These are phyloP conservation scores for Chaetops frenatus DNA, from an alignment of 2,113 vertebrate genomes.

Conservation along the genomic window DNA sequence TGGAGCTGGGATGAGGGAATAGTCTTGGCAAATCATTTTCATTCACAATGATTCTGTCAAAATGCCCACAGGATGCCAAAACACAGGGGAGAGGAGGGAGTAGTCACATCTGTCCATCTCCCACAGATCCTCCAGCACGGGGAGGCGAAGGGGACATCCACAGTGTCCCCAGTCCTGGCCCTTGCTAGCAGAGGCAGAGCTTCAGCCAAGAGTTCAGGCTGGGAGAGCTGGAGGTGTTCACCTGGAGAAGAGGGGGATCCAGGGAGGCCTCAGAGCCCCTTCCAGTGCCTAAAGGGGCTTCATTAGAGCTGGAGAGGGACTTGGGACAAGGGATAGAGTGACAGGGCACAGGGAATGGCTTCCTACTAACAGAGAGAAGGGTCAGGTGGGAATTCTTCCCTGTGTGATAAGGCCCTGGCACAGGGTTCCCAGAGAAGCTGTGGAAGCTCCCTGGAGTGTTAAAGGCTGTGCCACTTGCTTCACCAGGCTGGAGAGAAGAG, in stretches of 20 bases:
- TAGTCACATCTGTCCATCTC: not conserved
- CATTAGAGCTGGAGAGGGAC: not conserved
- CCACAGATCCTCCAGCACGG: not conserved
- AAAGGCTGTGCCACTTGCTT: not conserved
- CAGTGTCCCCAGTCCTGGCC: not conserved
- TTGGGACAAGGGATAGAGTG: not conserved
- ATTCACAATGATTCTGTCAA: not conserved
- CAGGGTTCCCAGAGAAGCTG: not conserved
- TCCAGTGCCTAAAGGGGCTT: not conserved
- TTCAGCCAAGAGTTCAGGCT: not conserved
- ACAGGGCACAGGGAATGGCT: not conserved
- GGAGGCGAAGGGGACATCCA: not conserved
- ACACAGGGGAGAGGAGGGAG: not conserved
- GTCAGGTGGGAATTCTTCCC: not conserved
- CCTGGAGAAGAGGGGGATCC: not conserved
- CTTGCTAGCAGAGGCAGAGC: not conserved
- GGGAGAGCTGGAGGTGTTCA: not conserved
- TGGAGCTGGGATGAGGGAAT: not conserved
- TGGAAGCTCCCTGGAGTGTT: not conserved
- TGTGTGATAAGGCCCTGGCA: not conserved
- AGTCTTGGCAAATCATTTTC: not conserved
- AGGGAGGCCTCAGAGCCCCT: not conserved
- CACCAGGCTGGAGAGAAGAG: not conserved
- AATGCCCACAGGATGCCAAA: not conserved
- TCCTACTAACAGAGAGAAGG: not conserved